Base-by-base conservation (phyloP, 2,797 vertebrate genomes). In the Linurgus olivaceus region DNA sequence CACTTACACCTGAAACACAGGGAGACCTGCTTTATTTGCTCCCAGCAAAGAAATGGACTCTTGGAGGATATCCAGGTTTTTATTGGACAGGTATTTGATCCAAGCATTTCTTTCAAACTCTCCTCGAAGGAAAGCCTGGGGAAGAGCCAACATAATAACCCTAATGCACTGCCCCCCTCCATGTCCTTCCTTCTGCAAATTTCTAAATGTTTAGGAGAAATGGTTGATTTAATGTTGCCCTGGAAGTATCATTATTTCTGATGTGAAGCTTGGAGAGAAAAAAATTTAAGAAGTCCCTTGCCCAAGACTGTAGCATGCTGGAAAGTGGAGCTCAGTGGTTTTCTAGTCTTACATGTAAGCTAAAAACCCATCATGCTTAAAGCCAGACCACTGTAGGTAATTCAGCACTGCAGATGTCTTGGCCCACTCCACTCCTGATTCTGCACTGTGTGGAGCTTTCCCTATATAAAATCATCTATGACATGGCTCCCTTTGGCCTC, bases 41-140 rank as follows among this genome's bases (percentile, higher is more conserved):
- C 31, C 70, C 7, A 1, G 28, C 70, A 61, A 78, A 71, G 63
- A 92, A 86, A 37, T 63, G 54, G 70, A 76, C 50, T 84, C 33
- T 65, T 96, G 94, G 93, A 91, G 26, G 25, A 50, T 80, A 85
- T 85, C 91, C 95, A 96, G 31, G 8, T 23, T 77, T 83, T 84
- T 93, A 95, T 70, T 83, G 84, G 96, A 80, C 23, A 8, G 26
- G 14, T 86, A 33, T 93, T 94, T 87, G 33, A 82, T 86, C 80
- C 63, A 80, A 86, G 25, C 65, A 72, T 85, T 91, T 80, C 8
- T 62, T 96, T 94, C 90, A 94, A 90, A 51, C 31, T 92, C 33
- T 68, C 18, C 57, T 86, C 11, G 25, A 92, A 80, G 54, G 70
- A 79, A 83, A 67, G 31, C 61, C 33, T 66, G 33, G 16, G 71